Base-by-base conservation (phyloP, 2,113 vertebrate species). In the Paralichthys olivaceus region DNA sequence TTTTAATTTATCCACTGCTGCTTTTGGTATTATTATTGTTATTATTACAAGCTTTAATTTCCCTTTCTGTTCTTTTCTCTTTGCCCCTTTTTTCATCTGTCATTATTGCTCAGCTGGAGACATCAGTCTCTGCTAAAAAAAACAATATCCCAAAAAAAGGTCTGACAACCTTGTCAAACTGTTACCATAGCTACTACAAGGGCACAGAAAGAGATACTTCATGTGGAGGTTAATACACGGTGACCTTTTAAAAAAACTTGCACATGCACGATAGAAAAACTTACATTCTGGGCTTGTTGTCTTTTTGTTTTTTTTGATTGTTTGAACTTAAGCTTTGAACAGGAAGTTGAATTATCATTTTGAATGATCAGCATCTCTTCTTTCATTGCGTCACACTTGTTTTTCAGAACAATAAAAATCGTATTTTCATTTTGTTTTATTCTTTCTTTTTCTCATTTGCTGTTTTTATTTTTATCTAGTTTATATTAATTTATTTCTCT, bases 401-500 rank as follows among this genome's bases (percentile, higher is more conserved):
- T 9, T 53, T 65, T 55, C 29, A 64, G 29, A 65, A 66, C 5
- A 66, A 77, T 0, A 70, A 57, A 26, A 28, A 14, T 26, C 7
- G 25, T 56, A 6, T 25, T 43, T 4, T 47, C 14, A n/a, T n/a
- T n/a, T 53, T 22, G 19, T 72, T 59, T 47, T 11, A 11, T 25
- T 20, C 40, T 51, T 20, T 54, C 11, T 19, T 25, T 23, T 55
- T 37, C 25, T 26, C 55, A 62, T 47, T 22, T 40, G 29, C 11
- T 12, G 32, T 26, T 77, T 53, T 82, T 83, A 40, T 83, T 87
- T 47, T 80, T 12, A 60, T 81, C 68, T 64, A 71, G 37, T 79
- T 86, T 63, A 37, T 77, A 75, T 82, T 91, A 91, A 92, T 90
- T 92, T 90, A 90, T 93, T 90, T 77, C 62, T 91, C 71, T 77